Evolutionary conservation across 2,888 invertebrate species (phyloP).

Genomic region (Catocala sponsa): DNA sequence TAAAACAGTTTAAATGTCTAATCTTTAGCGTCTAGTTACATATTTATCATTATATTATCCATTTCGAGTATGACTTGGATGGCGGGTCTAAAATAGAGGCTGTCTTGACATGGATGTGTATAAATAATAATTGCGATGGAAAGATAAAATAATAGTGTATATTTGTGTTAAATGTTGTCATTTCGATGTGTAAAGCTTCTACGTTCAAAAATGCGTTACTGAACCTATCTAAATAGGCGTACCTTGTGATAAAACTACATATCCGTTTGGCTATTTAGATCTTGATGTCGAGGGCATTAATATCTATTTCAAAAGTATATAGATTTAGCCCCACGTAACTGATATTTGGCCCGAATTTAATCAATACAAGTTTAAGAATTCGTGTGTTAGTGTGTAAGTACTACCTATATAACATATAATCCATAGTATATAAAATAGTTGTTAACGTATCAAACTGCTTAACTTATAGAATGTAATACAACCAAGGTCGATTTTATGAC

Average conservation of each 20-base stretch:
- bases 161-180: conserved; percentile 3
- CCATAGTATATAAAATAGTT: conserved; percentile 1
- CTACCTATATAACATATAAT: conserved; percentile 2
- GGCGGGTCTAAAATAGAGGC: conserved; percentile 33
- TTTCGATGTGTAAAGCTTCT: conserved; percentile 6
- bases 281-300: conserved; percentile 12
- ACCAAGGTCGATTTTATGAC: conserved; percentile 32
- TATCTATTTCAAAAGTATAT: conserved; percentile 12
- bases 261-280: conserved; percentile 45
- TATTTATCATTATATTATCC: conserved; percentile 23
- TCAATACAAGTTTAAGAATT: conserved; percentile 7
- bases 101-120: conserved; percentile 24
- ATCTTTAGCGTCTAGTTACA: conserved; percentile 20
- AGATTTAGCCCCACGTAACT: conserved; percentile 19
- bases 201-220: conserved; percentile 20
- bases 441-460: conserved; percentile 21
- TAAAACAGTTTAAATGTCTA: conserved; percentile 3
- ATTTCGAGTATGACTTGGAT: conserved; percentile 34
- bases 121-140: not conserved
- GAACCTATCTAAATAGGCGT: conserved; percentile 26
- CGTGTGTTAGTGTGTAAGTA: conserved; percentile 28
- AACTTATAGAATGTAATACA: conserved; percentile 23
- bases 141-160: not conserved
- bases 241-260: conserved; percentile 57
- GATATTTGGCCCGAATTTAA: conserved; percentile 43